These are phyloP conservation scores for Menidia menidia DNA, from an alignment of 2,797 vertebrate genomes.

Conservation along the genomic window DNA sequence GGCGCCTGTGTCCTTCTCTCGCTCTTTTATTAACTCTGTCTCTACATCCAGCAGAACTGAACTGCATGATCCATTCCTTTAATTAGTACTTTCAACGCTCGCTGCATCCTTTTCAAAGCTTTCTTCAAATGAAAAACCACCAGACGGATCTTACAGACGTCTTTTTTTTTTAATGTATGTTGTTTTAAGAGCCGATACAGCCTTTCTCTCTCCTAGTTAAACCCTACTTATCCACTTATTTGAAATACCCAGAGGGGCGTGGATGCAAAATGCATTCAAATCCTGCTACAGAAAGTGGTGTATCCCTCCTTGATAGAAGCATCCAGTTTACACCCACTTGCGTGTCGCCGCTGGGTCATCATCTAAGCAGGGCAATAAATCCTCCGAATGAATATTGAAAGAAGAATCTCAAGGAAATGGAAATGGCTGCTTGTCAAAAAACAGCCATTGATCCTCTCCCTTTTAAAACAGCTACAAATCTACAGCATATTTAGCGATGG, in stretches of 20 bases:
- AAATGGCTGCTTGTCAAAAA: constrained; percentile 45
- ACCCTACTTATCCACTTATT: neutral
- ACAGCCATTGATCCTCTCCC: constrained; percentile 59
- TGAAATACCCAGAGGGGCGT: neutral
- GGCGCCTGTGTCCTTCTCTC: constrained; percentile 2
- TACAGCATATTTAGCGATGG: constrained; percentile 48
- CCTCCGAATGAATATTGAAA: constrained; percentile 68
- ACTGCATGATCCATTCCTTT: neutral
- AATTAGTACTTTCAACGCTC: constrained; percentile 5
- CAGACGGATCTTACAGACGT: neutral
- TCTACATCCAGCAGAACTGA: constrained; percentile 16
- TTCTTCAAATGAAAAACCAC: neutral
- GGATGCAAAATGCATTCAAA: constrained; percentile 1
- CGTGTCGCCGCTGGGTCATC: constrained; percentile 39
- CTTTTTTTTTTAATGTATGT: constrained; percentile 2
- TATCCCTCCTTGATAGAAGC: constrained; percentile 7
- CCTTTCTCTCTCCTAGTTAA: neutral
- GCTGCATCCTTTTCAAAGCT: constrained; percentile 1
- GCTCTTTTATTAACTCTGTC: constrained; percentile 44
- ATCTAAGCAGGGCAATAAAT: constrained; percentile 44
- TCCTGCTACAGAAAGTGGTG: constrained; percentile 4
- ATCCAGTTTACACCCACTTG: constrained; percentile 45
- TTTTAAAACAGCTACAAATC: constrained; percentile 51
- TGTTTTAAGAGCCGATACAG: neutral
- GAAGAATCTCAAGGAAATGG: constrained; percentile 60